Conservation (phyloP, 2,797 vertebrate species). For the Xenops minutus region DNA sequence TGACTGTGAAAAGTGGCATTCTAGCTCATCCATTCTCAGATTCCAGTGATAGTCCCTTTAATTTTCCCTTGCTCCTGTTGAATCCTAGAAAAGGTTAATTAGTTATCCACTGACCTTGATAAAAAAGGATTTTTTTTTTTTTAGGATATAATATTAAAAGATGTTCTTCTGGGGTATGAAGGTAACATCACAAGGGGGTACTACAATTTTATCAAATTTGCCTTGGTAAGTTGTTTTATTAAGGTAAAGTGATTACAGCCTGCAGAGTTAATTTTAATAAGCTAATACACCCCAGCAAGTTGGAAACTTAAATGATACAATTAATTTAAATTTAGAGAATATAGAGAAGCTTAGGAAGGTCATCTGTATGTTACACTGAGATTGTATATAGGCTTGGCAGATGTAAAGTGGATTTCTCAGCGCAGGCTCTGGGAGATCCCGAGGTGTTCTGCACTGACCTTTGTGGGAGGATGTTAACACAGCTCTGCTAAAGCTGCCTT, state of each 20-base stretch:
- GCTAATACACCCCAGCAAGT: constrained; percentile 74
- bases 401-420: constrained; percentile 50
- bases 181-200: constrained; percentile 74
- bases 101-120: constrained; percentile 57
- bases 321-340: constrained; percentile 74
- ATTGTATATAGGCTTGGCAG: constrained; percentile 19
- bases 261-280: constrained; percentile 79
- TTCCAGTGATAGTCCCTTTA: constrained; percentile 17
- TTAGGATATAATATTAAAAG: constrained; percentile 52
- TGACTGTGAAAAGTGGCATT: not conserved
- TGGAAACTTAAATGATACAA: constrained; percentile 72
- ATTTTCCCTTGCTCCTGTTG: constrained; percentile 63
- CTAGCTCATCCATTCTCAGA: constrained; percentile 12
- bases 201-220: constrained; percentile 77
- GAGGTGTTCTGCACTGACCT: constrained; percentile 36
- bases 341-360: constrained; percentile 69
- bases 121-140: constrained; percentile 20
- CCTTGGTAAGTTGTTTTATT: constrained; percentile 71
- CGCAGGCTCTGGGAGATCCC: constrained; percentile 23
- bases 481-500: not conserved
- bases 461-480: constrained; percentile 3
- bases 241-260: constrained; percentile 75
- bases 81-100: constrained; percentile 75
- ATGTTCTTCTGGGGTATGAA: constrained; percentile 69
- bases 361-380: constrained; percentile 64